phyloP scores from a whole-genome alignment of 2,113 vertebrate genomes.

The Coryphaenoides rupestris region DNA sequence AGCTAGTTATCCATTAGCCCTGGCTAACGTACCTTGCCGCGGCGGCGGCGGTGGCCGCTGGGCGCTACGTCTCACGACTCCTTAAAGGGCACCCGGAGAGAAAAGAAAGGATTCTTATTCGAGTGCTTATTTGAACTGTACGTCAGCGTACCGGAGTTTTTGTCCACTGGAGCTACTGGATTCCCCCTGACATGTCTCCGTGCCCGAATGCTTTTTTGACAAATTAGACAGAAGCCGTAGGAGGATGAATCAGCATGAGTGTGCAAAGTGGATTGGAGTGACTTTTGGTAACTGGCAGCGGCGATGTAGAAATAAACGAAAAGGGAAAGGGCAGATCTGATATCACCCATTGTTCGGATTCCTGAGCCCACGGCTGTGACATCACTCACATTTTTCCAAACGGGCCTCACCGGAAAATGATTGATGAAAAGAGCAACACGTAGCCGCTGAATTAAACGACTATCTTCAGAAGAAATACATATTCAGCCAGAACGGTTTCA shows the following conservation, averaged over 20 bases:
- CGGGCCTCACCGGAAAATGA: too few relatives aligned
- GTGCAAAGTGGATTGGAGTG: not conserved
- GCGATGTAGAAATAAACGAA: not conserved
- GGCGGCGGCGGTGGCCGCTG: too few relatives aligned
- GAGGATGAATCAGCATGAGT: not conserved
- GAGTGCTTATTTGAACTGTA: not conserved
- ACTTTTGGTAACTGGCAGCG: not conserved
- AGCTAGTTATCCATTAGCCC: conserved; percentile 77
- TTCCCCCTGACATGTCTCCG: not conserved
- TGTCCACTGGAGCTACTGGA: not conserved
- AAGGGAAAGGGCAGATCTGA: not conserved
- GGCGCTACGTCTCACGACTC: conserved; percentile 42
- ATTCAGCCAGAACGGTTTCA: too few relatives aligned
- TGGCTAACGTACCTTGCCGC: conserved; percentile 49
- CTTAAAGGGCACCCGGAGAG: conserved; percentile 52
- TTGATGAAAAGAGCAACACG: too few relatives aligned
- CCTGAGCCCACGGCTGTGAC: too few relatives aligned
- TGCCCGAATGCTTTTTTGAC: not conserved
- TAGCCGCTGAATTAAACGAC: too few relatives aligned
- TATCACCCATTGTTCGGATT: not conserved
- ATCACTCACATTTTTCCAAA: too few relatives aligned
- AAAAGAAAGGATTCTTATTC: not conserved
- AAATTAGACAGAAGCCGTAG: not conserved
- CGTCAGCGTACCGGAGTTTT: not conserved
- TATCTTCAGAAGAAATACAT: too few relatives aligned